Conservation (phyloP, 2,113 vertebrate genomes). For the Eira barbara region DNA sequence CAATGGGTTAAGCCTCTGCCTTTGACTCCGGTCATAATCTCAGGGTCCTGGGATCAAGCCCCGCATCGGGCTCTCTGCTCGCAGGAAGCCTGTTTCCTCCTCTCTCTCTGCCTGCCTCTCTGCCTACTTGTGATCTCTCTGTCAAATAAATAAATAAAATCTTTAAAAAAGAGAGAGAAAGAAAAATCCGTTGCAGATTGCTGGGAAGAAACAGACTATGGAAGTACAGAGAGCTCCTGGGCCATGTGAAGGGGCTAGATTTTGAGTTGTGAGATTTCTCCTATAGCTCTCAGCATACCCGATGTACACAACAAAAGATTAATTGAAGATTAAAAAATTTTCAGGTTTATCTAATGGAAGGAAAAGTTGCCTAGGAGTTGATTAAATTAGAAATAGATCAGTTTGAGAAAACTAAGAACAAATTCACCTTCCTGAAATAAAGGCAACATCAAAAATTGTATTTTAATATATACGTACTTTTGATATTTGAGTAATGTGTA, state of each 20-base stretch:
- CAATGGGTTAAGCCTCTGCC: no score
- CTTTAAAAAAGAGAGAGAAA: no score
- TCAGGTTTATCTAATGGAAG: neutral
- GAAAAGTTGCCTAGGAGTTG: neutral
- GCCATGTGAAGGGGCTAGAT: accelerated
- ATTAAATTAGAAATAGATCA: neutral
- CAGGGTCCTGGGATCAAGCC: no score
- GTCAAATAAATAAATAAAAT: no score
- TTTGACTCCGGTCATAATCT: no score
- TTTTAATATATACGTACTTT: neutral
- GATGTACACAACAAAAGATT: neutral
- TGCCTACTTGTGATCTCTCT: no score
- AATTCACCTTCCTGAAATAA: neutral
- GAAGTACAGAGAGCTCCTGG: accelerated
- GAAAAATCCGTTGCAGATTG: neutral
- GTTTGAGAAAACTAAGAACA: neutral
- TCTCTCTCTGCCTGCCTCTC: no score
- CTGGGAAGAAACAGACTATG: neutral
- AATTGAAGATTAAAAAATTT: neutral
- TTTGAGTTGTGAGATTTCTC: neutral
- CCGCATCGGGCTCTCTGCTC: no score
- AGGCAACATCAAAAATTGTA: neutral
- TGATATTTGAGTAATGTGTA: neutral
- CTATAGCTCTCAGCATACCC: neutral
- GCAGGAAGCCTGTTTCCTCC: no score